These are phyloP conservation scores for Aix galericulata DNA, from an alignment of 2,113 vertebrate species.

Conservation along the genomic window DNA sequence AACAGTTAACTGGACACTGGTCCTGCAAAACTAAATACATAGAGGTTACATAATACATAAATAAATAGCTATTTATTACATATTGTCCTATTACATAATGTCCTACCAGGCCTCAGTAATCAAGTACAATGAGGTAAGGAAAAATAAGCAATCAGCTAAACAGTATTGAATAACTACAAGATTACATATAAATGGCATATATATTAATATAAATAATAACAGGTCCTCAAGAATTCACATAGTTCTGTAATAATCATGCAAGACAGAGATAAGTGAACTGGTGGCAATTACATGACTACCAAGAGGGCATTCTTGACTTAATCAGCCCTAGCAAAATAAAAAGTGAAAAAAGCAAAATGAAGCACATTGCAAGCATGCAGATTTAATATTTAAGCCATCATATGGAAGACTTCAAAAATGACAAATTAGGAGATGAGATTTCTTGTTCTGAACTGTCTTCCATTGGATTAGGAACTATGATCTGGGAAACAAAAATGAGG, in stretches of 20 bases:
- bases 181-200: background rate
- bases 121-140: background rate
- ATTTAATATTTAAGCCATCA: background rate
- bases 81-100: background rate
- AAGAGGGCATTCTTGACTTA: slow-evolving; percentile 38
- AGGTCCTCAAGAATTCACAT: background rate
- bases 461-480: background rate
- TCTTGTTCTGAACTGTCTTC: background rate
- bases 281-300: background rate
- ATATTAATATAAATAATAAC: slow-evolving; percentile 31
- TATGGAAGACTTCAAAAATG: background rate
- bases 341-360: background rate
- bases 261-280: slow-evolving; percentile 20
- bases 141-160: background rate
- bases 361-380: background rate
- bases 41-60: background rate
- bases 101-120: background rate
- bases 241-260: slow-evolving; percentile 29
- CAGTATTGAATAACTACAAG: background rate
- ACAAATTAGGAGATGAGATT: background rate
- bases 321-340: background rate
- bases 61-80: background rate
- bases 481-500: background rate
- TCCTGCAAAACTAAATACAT: background rate
- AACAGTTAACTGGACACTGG: background rate